Evolutionary conservation across 2,113 vertebrate species (phyloP), one percentile per base, ranked within the genome.

Genomic region (Bufo gargarizans): DNA sequence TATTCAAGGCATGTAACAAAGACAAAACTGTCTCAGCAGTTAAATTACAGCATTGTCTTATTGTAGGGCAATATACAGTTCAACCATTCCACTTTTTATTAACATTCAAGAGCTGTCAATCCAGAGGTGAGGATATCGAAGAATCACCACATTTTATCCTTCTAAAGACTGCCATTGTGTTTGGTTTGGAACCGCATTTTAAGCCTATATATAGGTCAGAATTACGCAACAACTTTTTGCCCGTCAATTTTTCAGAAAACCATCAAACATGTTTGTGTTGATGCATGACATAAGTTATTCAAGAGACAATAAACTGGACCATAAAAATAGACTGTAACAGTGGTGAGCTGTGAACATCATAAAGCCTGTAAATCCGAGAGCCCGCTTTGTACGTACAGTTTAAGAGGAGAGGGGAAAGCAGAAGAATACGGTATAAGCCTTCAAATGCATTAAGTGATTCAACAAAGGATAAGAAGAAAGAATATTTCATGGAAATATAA

Each of bases 311-410:
- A 82, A 82, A 63, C n/a, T 63, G 49, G 33, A 50, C 61, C 53
- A 19, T 53, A 83, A 67, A 53, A 83, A 83, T 67, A 61, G 43
- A 69, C 61, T 53, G 61, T 83, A 50, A 83, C 61, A 69, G 69
- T 50, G 61, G 81, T 53, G 47, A 20, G 1, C 65, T 53, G 61
- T 69, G 43, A 53, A 50, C 61, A 67, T 67, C 81, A 50, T 53
- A 83, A 83, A 83, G 47, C 61, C 81, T 83, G 49, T 83, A 83
- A 83, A 83, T 83, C 61, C 16, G 22, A 83, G 50, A 65, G 81
- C 7, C 56, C 47, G 4, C 14, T 53, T 67, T 67, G 33, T 82
- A 82, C 69, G 81, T 83, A 67, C 22, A 49, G 45, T 67, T 67
- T 83, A 65, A 83, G 33, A 69, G 61, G 45, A 63, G 49, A 63